Conservation (phyloP, 37 sponge, comb jelly and placozoan species). For the Tethya wilhelma region DNA sequence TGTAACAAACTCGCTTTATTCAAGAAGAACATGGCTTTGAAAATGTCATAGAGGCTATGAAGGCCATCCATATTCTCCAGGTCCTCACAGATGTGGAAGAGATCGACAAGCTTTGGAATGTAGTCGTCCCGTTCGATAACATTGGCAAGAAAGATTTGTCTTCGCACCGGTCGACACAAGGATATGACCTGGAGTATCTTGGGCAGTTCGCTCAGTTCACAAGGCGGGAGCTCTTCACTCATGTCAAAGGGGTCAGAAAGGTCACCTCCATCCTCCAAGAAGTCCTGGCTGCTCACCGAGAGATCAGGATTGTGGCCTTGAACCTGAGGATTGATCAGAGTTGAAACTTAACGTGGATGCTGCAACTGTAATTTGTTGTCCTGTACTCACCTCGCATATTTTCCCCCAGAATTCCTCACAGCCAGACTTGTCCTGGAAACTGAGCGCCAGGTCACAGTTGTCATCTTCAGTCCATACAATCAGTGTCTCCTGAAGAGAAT, state of each 20-base stretch:
- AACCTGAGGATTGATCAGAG: slow-evolving; percentile 26
- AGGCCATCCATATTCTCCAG: slow-evolving; percentile 88
- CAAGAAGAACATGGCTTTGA: slow-evolving; percentile 84
- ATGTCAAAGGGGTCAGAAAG: slow-evolving; percentile 48
- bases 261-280: slow-evolving; percentile 71
- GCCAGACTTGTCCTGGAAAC: slow-evolving; percentile 93
- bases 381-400: slow-evolving; percentile 91
- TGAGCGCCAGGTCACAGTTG: slow-evolving; percentile 86
- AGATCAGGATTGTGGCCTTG: no score
- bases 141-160: slow-evolving; percentile 46
- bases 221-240: slow-evolving; percentile 86
- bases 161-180: slow-evolving; percentile 20
- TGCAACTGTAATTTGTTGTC: no score
- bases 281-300: no score
- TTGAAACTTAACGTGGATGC: neutral
- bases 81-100: slow-evolving; percentile 98
- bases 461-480: slow-evolving; percentile 96
- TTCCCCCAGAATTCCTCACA: slow-evolving; percentile 95
- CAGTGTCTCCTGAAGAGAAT: slow-evolving; percentile 88
- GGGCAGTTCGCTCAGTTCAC: slow-evolving; percentile 85
- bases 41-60: slow-evolving; percentile 84
- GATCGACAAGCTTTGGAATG: slow-evolving; percentile 83
- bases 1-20: slow-evolving; percentile 80
- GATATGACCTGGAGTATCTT: slow-evolving; percentile 71
- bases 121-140: slow-evolving; percentile 83